Evolutionary conservation across 2,888 invertebrate genomes (phyloP).

Genomic region (Pocota personata): DNA sequence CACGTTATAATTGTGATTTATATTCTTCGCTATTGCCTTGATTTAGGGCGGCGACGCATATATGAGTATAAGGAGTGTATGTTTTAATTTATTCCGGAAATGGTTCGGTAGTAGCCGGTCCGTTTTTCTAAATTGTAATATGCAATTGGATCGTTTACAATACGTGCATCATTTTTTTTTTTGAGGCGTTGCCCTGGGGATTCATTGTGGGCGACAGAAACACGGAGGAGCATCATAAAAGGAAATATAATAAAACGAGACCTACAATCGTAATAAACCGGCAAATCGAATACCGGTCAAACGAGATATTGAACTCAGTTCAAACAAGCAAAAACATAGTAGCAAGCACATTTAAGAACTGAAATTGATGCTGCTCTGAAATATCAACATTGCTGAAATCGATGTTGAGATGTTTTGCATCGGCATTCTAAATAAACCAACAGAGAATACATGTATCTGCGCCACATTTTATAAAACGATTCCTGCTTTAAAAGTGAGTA

Average conservation of each 20-base stretch:
- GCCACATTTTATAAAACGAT: too few species aligned
- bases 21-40: slow-evolving; percentile 3
- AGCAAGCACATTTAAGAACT: neutral
- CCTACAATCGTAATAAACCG: slow-evolving; percentile 19
- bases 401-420: too few species aligned
- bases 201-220: slow-evolving; percentile 31
- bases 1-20: slow-evolving; percentile 16
- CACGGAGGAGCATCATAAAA: neutral
- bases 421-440: too few species aligned
- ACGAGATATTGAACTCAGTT: slow-evolving; percentile 36
- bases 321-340: neutral
- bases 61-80: neutral
- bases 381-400: too few species aligned
- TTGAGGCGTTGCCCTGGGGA: slow-evolving; percentile 30
- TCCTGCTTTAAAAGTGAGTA: too few species aligned
- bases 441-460: too few species aligned
- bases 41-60: slow-evolving; percentile 9
- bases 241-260: neutral
- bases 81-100: slow-evolving; percentile 49
- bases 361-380: too few species aligned
- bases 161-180: slow-evolving; percentile 2
- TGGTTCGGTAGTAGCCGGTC: slow-evolving; percentile 22
- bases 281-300: slow-evolving; percentile 37
- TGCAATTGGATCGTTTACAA: slow-evolving; percentile 11
- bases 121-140: neutral